A percentile compares a stretch with the other conserved stretches of the same genome.
phyloP scores from a whole-genome alignment of 2,113 vertebrate genomes.

The Gila orcuttii region DNA sequence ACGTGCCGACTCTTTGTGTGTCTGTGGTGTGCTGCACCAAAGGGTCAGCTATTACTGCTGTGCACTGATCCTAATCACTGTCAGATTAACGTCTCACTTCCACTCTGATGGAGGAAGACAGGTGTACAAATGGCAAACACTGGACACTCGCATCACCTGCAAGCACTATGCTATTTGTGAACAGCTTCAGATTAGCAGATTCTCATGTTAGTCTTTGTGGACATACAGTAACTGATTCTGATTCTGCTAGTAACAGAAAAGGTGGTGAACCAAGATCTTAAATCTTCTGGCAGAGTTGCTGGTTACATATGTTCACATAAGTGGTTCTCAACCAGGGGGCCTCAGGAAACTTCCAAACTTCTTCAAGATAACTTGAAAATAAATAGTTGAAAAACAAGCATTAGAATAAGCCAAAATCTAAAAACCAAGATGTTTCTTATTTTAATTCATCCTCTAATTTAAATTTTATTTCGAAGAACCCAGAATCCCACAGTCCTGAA shows the following conservation, averaged over 20 bases:
- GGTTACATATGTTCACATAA: neutral
- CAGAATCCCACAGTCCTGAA: no score
- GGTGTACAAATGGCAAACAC: neutral
- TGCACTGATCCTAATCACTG: constrained; percentile 45
- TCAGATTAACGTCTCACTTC: constrained; percentile 34
- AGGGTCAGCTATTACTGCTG: constrained; percentile 59
- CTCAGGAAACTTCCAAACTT: no score
- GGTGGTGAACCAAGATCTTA: neutral
- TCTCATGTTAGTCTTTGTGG: neutral
- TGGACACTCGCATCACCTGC: neutral
- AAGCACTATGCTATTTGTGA: neutral
- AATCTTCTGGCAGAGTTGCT: neutral
- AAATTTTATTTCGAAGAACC: no score
- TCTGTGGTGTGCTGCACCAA: neutral
- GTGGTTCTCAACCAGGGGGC: no score
- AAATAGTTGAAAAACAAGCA: no score
- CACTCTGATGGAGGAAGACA: constrained; percentile 17
- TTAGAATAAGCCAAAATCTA: no score
- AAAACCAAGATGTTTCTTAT: no score
- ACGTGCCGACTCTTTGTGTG: neutral
- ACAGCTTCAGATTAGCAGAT: neutral
- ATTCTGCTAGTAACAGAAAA: neutral
- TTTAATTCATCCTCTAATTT: no score
- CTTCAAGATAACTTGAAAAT: no score
- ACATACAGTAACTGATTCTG: neutral